These are phyloP conservation scores for Cyanistes caeruleus DNA, from an alignment of 2,113 vertebrate genomes.

Conservation along the genomic window DNA sequence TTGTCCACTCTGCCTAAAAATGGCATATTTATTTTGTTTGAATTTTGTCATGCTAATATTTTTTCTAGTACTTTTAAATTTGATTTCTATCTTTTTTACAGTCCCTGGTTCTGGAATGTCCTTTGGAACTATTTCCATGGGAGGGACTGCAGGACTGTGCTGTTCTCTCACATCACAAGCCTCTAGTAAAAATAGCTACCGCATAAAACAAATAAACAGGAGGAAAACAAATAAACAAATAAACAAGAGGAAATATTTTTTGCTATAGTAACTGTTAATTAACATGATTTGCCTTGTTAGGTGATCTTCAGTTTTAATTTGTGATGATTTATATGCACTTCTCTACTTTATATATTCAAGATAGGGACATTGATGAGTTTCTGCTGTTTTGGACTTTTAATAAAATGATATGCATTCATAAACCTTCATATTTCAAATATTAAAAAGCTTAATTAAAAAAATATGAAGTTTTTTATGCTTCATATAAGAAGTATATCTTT, in stretches of 20 bases:
- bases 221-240: neutral
- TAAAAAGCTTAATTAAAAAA: neutral
- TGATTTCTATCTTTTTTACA: neutral
- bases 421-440: neutral
- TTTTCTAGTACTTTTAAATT: neutral
- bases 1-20: neutral
- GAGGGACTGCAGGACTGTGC: neutral
- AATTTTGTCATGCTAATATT: neutral
- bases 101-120: neutral
- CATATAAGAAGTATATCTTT: neutral
- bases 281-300: neutral
- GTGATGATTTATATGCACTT: neutral
- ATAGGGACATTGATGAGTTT: neutral
- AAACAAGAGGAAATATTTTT: neutral
- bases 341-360: neutral
- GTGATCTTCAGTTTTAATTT: neutral
- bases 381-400: neutral
- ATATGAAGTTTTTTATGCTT: neutral
- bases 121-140: neutral
- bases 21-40: neutral
- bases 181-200: neutral
- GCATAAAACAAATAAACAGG: neutral
- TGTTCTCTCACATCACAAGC: neutral
- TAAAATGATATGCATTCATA: neutral
- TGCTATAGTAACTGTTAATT: neutral